Percentiles rank a stretch among this genome's conserved stretches.
These are phyloP conservation scores for Steinernema hermaphroditum DNA, from an alignment of 2,888 invertebrate genomes.

Conservation along the genomic window DNA sequence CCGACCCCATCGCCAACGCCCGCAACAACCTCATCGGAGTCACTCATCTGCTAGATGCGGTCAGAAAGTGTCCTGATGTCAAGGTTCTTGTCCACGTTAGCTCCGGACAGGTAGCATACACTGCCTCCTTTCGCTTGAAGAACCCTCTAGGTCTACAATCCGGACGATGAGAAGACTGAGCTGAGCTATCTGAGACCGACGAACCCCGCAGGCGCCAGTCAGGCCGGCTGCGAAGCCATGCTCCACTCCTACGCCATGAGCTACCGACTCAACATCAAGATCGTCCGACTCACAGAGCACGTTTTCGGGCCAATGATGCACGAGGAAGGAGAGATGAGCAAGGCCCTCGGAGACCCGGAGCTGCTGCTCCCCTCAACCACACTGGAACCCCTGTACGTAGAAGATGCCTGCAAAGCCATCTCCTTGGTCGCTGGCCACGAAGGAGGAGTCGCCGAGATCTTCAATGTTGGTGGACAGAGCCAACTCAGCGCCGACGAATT, in stretches of 20 bases:
- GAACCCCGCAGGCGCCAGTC: constrained; percentile 44
- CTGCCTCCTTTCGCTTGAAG: not conserved
- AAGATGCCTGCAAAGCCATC: constrained; percentile 30
- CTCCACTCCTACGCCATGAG: constrained; percentile 57
- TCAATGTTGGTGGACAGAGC: constrained; percentile 35
- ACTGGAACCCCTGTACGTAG: constrained; percentile 7
- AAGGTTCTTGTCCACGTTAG: constrained; percentile 35
- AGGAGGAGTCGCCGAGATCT: constrained; percentile 38
- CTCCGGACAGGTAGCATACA: not conserved
- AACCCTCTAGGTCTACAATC: constrained; percentile 11
- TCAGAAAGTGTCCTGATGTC: constrained; percentile 31
- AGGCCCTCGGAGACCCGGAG: constrained; percentile 1
- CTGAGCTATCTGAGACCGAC: constrained; percentile 32
- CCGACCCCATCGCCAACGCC: constrained; percentile 26
- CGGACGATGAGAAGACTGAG: constrained; percentile 6
- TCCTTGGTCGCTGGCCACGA: constrained; percentile 29
- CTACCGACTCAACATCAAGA: constrained; percentile 51
- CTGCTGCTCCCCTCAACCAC: not conserved
- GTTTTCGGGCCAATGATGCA: constrained; percentile 29
- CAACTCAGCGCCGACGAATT: constrained; percentile 12
- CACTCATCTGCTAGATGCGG: constrained; percentile 39
- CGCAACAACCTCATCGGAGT: constrained; percentile 36
- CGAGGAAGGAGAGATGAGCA: not conserved
- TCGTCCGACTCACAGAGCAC: constrained; percentile 44
- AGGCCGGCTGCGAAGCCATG: constrained; percentile 54